These are phyloP conservation scores for Scaeva pyrastri DNA, from an alignment of 2,888 invertebrate species.

Conservation along the genomic window DNA sequence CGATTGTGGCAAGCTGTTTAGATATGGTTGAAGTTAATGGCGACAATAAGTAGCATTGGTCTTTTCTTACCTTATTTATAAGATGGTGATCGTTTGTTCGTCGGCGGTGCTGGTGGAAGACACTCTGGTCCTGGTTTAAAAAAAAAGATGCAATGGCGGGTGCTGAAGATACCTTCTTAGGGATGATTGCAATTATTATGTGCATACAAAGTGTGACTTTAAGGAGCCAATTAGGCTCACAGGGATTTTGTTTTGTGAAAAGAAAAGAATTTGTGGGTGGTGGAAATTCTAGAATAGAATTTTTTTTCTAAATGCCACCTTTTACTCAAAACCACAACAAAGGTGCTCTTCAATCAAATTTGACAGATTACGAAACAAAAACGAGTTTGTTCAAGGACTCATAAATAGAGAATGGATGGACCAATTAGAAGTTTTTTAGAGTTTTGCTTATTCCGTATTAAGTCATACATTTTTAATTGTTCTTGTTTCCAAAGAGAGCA, in stretches of 20 bases:
- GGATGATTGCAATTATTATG: constrained; percentile 65
- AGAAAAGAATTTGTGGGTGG: constrained; percentile 31
- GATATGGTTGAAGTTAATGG: constrained; percentile 54
- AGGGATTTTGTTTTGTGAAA: constrained; percentile 50
- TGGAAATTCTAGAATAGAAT: too few relatives aligned
- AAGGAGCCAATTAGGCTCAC: constrained; percentile 53
- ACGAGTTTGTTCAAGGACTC: too few relatives aligned
- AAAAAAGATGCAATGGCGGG: constrained; percentile 25
- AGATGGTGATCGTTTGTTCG: constrained; percentile 7
- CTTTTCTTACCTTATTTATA: constrained; percentile 29
- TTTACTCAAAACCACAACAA: too few relatives aligned
- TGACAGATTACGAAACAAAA: too few relatives aligned
- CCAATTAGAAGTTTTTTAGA: too few relatives aligned
- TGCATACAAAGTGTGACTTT: constrained; percentile 68
- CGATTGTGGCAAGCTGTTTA: constrained; percentile 1
- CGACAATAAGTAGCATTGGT: constrained; percentile 43
- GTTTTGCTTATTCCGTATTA: too few relatives aligned
- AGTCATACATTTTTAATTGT: too few relatives aligned
- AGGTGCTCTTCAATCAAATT: too few relatives aligned
- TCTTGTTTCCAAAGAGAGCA: too few relatives aligned
- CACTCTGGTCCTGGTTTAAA: constrained; percentile 39
- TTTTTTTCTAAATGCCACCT: too few relatives aligned
- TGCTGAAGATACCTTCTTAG: neutral
- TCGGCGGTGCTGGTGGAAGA: constrained; percentile 13
- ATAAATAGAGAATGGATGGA: too few relatives aligned